These are phyloP conservation scores for Chloropsis cyanopogon DNA, from an alignment of 2,113 vertebrate genomes.

Conservation along the genomic window DNA sequence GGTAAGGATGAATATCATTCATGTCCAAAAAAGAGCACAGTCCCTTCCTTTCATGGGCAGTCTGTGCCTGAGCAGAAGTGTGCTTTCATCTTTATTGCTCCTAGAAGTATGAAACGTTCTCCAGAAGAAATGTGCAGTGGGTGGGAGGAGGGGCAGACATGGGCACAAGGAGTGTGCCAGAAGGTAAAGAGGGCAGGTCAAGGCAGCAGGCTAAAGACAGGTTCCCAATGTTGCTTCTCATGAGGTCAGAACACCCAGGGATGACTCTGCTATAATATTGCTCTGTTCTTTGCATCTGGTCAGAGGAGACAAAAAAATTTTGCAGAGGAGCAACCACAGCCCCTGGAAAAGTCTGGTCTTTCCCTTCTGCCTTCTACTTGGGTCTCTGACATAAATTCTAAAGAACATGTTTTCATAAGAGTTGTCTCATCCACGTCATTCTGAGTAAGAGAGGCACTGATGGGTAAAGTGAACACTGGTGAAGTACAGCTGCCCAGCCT, in stretches of 20 bases:
- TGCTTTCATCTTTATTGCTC: background rate
- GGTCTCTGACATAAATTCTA: background rate
- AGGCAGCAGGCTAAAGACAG: background rate
- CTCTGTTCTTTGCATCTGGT: background rate
- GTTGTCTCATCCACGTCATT: background rate
- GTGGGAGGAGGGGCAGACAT: background rate
- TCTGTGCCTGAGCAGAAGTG: background rate
- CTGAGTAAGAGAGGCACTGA: background rate
- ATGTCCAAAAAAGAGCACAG: background rate
- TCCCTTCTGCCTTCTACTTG: background rate
- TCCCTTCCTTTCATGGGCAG: background rate
- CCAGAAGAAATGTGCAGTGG: background rate
- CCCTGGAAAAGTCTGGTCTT: background rate
- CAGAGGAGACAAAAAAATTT: background rate
- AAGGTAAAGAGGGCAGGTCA: background rate
- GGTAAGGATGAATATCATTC: background rate
- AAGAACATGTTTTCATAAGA: fast-evolving
- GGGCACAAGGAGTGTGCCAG: background rate
- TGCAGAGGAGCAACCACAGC: background rate
- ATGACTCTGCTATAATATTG: background rate
- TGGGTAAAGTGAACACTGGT: background rate
- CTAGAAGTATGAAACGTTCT: background rate
- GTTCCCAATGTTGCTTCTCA: background rate
- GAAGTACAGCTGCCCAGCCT: background rate
- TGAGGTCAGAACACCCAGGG: background rate